These are phyloP conservation scores for Lapara coniferarum DNA, from an alignment of 2,888 invertebrate genomes.

Conservation along the genomic window DNA sequence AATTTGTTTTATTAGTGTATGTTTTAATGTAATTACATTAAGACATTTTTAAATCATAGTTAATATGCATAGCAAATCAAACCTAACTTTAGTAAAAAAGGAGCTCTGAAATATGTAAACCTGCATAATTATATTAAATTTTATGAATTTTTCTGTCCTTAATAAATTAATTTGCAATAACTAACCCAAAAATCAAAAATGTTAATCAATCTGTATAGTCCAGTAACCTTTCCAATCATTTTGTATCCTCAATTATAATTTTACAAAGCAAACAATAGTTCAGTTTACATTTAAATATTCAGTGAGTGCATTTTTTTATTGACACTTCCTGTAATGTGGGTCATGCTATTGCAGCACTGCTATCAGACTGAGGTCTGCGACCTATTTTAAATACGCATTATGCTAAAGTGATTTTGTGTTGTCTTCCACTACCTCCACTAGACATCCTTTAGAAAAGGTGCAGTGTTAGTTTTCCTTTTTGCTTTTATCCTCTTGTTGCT, in stretches of 20 bases:
- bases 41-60: no score
- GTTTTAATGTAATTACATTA: no score
- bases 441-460: background rate
- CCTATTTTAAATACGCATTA: conserved; percentile 10
- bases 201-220: background rate
- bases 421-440: background rate
- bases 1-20: no score
- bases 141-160: no score
- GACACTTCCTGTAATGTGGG: conserved; percentile 22
- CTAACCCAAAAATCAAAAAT: no score
- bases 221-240: background rate
- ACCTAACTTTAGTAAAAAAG: no score
- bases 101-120: no score
- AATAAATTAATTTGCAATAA: no score
- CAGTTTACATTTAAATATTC: conserved; percentile 13
- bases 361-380: background rate
- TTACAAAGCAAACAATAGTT: conserved; percentile 1
- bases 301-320: conserved; percentile 23
- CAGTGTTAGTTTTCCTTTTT: background rate
- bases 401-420: background rate
- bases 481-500: no score
- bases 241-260: background rate
- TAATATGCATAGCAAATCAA: no score
- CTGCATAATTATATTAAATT: no score
- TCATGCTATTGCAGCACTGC: conserved; percentile 11